Evolutionary conservation across 1,140 invertebrate genomes (phyloP), one percentile per base, ranked within the genome.

Genomic region (Chionoecetes opilio): DNA sequence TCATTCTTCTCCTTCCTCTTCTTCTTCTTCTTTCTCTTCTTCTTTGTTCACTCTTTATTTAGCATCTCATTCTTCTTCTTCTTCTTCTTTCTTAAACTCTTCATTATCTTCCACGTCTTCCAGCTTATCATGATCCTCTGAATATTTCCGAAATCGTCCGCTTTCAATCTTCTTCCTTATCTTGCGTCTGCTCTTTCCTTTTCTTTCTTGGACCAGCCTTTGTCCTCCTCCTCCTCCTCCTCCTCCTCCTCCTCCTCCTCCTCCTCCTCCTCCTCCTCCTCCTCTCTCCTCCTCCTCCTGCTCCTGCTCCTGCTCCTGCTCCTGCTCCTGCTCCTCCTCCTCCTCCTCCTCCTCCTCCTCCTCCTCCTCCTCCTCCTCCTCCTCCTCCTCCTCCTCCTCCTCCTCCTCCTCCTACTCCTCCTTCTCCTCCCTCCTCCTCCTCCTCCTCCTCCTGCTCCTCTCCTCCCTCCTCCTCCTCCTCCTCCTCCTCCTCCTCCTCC

Each of bases 301-400:
- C 46, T 53, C 46, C 46, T 53, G 11, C 46, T 53, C n/a, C 2
- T 53, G 9, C 46, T 53, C 46, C 38, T 41, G 5, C 38, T 41
- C 38, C 38, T 41, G 5, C 38, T 41, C 38, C 38, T 41, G 5
- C 46, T 53, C 46, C 46, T 53, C 46, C 46, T 53, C n/a, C 2
- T 53, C 34, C 31, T 87, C 85, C 37, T 37, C 37, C 85, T 87
- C 85, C 37, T 37, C 37, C 85, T 87, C 85, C 37, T 37, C 37
- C 85, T 87, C 85, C 37, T 37, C 37, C 85, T 87, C 85, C 37
- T 37, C 37, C 85, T 87, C 85, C 37, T 37, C 37, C 85, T 87
- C 85, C 37, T 37, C 11, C n/a, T 86, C 35, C 35, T 86, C n/a
- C 84, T 86, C n/a, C 11, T 14, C 35, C 11, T 34, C 31, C n/a